phyloP scores from a whole-genome alignment of 2,888 invertebrate genomes.

The Aromia moschata region DNA sequence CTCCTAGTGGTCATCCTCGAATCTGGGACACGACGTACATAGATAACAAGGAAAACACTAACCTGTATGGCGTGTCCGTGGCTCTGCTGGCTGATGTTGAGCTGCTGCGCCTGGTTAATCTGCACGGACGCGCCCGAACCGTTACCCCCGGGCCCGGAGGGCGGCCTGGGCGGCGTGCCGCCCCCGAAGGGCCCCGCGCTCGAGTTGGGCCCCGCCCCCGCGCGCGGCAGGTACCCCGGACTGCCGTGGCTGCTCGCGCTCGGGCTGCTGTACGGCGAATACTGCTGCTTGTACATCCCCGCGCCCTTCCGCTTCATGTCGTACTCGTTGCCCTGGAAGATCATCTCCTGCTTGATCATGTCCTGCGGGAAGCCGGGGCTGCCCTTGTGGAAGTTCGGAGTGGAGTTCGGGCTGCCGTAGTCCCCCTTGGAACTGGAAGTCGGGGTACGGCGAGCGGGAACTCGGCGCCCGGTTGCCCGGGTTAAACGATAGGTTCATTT shows the following conservation, averaged over 20 bases:
- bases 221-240: constrained; percentile 63
- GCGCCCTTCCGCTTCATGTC: constrained; percentile 63
- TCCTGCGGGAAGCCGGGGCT: constrained; percentile 62
- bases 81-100: constrained; percentile 84
- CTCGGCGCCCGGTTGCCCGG: constrained; percentile 60
- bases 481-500: constrained; percentile 70
- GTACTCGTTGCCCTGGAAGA: constrained; percentile 58
- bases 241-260: constrained; percentile 69
- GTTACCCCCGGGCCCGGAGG: constrained; percentile 62
- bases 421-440: constrained; percentile 69
- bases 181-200: constrained; percentile 54
- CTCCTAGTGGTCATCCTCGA: no score
- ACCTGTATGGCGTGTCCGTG: constrained; percentile 82
- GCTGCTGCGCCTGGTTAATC: constrained; percentile 88
- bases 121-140: constrained; percentile 70
- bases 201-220: constrained; percentile 47
- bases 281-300: constrained; percentile 68
- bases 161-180: constrained; percentile 66
- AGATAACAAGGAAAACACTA: constrained; percentile 53
- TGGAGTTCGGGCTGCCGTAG: constrained; percentile 62
- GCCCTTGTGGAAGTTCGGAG: constrained; percentile 61
- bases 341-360: constrained; percentile 69
- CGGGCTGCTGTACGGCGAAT: constrained; percentile 74
- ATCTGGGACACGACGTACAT: not conserved
- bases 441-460: constrained; percentile 69